Base-by-base conservation (phyloP, 2,797 vertebrate species). In the Scarus forsteni region DNA sequence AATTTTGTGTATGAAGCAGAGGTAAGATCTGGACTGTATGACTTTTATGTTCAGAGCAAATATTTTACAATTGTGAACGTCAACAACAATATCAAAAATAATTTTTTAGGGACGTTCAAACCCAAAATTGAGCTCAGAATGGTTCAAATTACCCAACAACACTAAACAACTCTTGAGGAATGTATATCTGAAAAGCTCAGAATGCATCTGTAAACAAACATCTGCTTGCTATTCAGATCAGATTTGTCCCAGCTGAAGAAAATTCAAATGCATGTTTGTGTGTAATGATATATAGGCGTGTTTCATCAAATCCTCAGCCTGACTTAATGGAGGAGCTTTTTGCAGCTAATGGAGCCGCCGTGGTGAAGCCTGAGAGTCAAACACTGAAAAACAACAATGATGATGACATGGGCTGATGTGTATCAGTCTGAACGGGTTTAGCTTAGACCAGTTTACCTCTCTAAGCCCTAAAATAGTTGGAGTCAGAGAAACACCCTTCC, bases 131-230 rank as follows among this genome's bases (percentile, higher is more conserved):
- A 27, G 27, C 7, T 13, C 6, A 14, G 13, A 12, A 44, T 44
- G 43, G 43, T 44, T 27, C 14, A 44, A 44, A 44, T 13, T 6
- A 5, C 13, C 43, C 43, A 44, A 44, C 43, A 44, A 12, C 5
- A 12, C 14, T 6, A 14, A 12, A 44, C 43, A 6, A 44, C 43
- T 5, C 43, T 44, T 12, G 12, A 44, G 43, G 12, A 13, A 44
- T 14, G 3, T 42, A 13, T 14, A 3, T n/a, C 13, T 44, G 4
- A 14, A 12, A 44, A 45, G 44, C 46, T 10, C n/a, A 18, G n/a
- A 43, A n/a, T 10, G 42, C 36, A 68, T 64, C 27, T 66, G 9
- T 39, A 75, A 73, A 44, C 73, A 77, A 34, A 55, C 57, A 16
- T 64, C 36, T 58, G 44, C 14, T 51, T 14, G 0, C 5, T 44